These are phyloP conservation scores for Hormaphis cornu DNA, from an alignment of 1,140 invertebrate species.

Conservation along the genomic window DNA sequence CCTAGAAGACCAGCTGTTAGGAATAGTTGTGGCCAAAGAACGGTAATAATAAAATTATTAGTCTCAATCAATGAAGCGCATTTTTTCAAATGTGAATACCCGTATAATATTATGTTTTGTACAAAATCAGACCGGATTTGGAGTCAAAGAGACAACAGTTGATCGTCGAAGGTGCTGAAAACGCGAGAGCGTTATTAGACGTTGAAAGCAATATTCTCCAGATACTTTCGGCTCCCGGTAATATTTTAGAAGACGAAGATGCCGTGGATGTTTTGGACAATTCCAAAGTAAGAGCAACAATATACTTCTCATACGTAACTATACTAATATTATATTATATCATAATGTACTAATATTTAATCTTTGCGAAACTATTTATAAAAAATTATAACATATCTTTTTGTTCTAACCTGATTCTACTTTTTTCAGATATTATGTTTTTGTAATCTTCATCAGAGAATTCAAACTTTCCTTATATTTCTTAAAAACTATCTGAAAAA, in stretches of 20 bases:
- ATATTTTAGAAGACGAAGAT: conserved; percentile 85
- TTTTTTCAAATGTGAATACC: neutral
- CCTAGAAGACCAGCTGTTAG: conserved; percentile 83
- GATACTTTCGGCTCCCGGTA: conserved; percentile 72
- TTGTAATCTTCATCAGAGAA: too few species aligned
- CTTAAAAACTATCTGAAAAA: too few species aligned
- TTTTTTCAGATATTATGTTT: too few species aligned
- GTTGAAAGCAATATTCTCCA: conserved; percentile 85
- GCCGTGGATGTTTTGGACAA: conserved; percentile 78
- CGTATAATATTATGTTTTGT: too few species aligned
- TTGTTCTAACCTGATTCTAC: too few species aligned
- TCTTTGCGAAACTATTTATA: too few species aligned
- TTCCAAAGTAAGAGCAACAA: conserved; percentile 71
- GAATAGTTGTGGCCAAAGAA: conserved; percentile 40
- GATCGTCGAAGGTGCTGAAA: conserved; percentile 74
- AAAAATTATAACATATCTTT: neutral
- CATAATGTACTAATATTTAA: too few species aligned
- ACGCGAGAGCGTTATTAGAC: conserved; percentile 65
- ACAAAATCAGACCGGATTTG: conserved; percentile 57
- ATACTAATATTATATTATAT: neutral
- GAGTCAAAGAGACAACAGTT: conserved; percentile 78
- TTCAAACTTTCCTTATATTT: too few species aligned
- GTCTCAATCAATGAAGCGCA: neutral
- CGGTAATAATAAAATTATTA: neutral
- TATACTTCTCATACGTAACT: too few species aligned